Percentiles rank a stretch among this genome's conserved stretches.
These are phyloP conservation scores for Pygoscelis adeliae DNA, from an alignment of 2,113 vertebrate genomes.

Conservation along the genomic window DNA sequence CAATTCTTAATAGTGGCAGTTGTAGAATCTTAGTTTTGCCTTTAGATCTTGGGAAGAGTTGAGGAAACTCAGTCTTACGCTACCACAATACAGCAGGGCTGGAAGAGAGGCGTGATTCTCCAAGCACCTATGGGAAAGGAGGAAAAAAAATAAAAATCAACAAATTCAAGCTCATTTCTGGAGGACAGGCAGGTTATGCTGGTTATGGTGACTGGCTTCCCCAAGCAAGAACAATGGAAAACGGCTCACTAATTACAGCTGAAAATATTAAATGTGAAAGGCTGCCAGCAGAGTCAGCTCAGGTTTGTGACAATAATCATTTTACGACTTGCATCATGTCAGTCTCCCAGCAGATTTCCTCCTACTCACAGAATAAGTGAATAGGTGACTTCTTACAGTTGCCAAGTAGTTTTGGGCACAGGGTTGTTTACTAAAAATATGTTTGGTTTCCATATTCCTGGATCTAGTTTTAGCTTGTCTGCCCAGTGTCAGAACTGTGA, in stretches of 20 bases:
- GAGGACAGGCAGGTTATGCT: background rate
- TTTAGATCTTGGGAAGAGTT: background rate
- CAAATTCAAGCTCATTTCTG: background rate
- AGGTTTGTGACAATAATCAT: background rate
- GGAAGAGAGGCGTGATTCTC: background rate
- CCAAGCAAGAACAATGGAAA: background rate
- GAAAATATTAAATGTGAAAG: conserved; percentile 19
- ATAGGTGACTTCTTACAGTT: background rate
- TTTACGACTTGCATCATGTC: background rate
- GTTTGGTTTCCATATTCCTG: background rate
- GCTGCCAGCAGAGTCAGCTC: background rate
- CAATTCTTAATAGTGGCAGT: background rate
- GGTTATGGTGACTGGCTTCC: background rate
- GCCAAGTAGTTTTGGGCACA: background rate
- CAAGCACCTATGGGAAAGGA: background rate
- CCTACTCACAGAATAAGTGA: background rate
- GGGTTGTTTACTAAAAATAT: background rate
- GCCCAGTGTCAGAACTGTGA: background rate
- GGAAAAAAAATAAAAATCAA: background rate
- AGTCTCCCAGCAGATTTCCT: background rate
- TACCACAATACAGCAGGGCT: background rate
- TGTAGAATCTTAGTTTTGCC: background rate
- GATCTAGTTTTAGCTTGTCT: background rate
- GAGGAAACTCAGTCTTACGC: background rate
- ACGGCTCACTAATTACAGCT: background rate